Percentiles rank a stretch among this genome's conserved stretches.
Conservation (phyloP, 2,888 invertebrate genomes). For the Sabatieria punctata region DNA sequence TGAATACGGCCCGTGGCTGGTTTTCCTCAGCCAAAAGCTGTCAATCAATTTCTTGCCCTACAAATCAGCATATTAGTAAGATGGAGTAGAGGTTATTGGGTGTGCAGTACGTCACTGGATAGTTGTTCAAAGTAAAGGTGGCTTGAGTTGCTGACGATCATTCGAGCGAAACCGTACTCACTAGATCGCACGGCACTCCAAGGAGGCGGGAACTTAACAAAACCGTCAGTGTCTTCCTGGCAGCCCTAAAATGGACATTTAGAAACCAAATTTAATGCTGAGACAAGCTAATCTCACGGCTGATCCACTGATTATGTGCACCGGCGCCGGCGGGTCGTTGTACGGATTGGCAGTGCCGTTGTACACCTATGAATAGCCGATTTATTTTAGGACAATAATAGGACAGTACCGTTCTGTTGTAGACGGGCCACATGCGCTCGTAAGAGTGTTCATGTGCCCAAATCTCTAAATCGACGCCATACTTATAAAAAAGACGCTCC, state of each 20-base stretch:
- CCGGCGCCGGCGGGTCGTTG: slow-evolving; percentile 60
- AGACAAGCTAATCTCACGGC: no score
- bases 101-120: no score
- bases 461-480: slow-evolving; percentile 76
- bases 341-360: slow-evolving; percentile 53
- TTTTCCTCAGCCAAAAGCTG: background rate
- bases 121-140: slow-evolving; percentile 81
- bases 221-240: slow-evolving; percentile 60
- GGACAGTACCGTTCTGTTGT: no score
- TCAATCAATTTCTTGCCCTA: background rate
- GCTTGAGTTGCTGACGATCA: slow-evolving; percentile 52
- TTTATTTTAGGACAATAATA: no score
- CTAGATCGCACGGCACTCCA: slow-evolving; percentile 70
- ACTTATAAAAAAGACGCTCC: slow-evolving; percentile 67
- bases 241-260: slow-evolving; percentile 48
- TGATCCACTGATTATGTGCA: slow-evolving; percentile 74
- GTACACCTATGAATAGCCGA: no score
- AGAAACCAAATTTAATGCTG: no score
- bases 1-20: background rate
- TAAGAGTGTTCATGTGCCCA: slow-evolving; percentile 98
- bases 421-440: slow-evolving; percentile 86
- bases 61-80: no score
- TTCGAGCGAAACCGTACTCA: slow-evolving; percentile 79
- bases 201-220: slow-evolving; percentile 43
- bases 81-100: no score